A percentile compares a stretch with the other conserved stretches of the same genome.
phyloP scores from a whole-genome alignment of 2,113 vertebrate species.

The Corythornis vintsioides region DNA sequence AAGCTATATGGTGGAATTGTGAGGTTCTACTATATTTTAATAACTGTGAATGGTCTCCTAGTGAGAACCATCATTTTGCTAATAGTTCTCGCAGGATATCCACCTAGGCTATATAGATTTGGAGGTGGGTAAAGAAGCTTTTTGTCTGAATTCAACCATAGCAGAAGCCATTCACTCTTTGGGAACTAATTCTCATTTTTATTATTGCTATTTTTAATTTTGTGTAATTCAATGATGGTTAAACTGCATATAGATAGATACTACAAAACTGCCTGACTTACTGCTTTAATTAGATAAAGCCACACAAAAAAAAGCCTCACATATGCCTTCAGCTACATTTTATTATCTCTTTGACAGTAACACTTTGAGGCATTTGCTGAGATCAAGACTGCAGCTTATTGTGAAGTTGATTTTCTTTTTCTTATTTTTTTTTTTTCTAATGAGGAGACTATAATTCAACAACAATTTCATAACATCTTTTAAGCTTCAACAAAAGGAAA shows the following conservation, averaged over 20 bases:
- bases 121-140: background rate
- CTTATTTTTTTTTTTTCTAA: background rate
- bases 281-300: background rate
- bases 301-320: background rate
- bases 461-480: background rate
- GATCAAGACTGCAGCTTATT: background rate
- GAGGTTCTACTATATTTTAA: background rate
- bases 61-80: background rate
- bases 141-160: background rate
- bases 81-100: background rate
- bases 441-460: background rate
- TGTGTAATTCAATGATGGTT: background rate
- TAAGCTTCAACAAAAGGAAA: background rate
- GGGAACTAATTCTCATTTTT: background rate
- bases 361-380: background rate
- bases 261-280: background rate
- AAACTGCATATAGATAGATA: background rate
- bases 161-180: background rate
- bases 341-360: background rate
- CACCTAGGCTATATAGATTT: background rate
- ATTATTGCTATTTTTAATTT: constrained; percentile 1
- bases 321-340: background rate
- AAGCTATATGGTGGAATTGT: background rate
- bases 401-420: too few relatives aligned
- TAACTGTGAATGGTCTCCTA: background rate